Conservation (phyloP, 1,140 invertebrate genomes). For the Drosophila littoralis region DNA sequence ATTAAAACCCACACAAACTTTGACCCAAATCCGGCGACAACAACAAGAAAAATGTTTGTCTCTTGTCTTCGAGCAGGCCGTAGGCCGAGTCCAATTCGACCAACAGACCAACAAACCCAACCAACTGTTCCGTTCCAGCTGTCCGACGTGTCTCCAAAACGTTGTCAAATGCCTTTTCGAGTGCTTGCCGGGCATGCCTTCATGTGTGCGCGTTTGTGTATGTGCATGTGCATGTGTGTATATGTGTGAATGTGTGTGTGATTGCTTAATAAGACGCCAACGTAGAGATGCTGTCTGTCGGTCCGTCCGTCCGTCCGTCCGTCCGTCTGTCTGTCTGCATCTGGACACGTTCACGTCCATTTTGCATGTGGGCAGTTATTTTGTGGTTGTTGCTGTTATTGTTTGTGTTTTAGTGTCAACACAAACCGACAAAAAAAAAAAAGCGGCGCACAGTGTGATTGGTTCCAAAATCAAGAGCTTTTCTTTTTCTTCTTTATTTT, state of each 20-base stretch:
- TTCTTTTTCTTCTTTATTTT: not conserved
- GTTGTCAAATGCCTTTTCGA: constrained; percentile 62
- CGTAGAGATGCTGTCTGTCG: constrained; percentile 41
- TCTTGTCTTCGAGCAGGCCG: constrained; percentile 34
- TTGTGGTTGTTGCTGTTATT: constrained; percentile 16
- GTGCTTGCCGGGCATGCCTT: constrained; percentile 17
- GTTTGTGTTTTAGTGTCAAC: constrained; percentile 39
- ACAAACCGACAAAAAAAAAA: constrained; percentile 34
- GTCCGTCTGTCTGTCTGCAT: constrained; percentile 23
- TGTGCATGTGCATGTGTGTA: constrained; percentile 20
- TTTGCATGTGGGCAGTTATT: constrained; percentile 71
- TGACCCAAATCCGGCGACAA: constrained; percentile 70
- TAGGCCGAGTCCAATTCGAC: constrained; percentile 53
- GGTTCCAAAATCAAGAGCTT: constrained; percentile 1
- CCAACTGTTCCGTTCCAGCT: constrained; percentile 44
- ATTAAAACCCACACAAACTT: constrained; percentile 76
- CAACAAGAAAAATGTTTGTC: constrained; percentile 46
- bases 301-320: constrained; percentile 20
- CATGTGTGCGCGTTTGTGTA: not conserved
- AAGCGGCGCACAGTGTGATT: constrained; percentile 49
- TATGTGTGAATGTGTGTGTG: no score
- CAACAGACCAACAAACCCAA: constrained; percentile 3
- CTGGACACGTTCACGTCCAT: constrained; percentile 42
- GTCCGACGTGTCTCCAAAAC: constrained; percentile 37
- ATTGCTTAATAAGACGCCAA: constrained; percentile 76